phyloP scores from a whole-genome alignment of 2,797 vertebrate species.

The Fundulus diaphanus region DNA sequence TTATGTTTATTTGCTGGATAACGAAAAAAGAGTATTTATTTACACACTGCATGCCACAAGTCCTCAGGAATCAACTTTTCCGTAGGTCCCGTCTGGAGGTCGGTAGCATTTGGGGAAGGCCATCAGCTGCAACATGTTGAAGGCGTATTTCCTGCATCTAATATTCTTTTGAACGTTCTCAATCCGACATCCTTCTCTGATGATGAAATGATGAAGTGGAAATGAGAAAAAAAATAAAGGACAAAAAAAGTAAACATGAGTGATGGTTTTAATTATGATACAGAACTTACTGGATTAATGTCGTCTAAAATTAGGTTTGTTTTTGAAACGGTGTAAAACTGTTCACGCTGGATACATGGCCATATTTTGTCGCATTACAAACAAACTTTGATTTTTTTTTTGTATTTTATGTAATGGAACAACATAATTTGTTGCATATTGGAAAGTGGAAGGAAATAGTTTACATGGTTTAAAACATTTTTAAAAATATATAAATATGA shows the following conservation, averaged over 20 bases:
- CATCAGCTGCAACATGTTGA: constrained; percentile 99
- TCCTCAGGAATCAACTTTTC: constrained; percentile 93
- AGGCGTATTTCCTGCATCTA: constrained; percentile 98
- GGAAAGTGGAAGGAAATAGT: too few species aligned
- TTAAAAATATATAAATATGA: not conserved
- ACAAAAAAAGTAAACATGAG: constrained; percentile 46
- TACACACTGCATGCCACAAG: not conserved
- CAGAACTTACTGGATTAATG: not conserved
- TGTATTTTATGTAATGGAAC: not conserved
- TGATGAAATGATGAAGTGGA: constrained; percentile 52
- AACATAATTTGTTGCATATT: not conserved
- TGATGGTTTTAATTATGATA: constrained; percentile 27
- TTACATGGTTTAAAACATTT: not conserved
- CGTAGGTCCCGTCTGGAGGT: constrained; percentile 97
- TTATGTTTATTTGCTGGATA: not conserved
- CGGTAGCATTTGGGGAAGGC: constrained; percentile 98
- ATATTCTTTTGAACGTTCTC: constrained; percentile 99
- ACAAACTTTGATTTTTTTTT: not conserved
- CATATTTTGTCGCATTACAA: too few species aligned
- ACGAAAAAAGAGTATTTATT: not conserved
- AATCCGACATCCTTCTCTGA: constrained; percentile 99
- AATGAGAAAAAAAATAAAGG: constrained; percentile 35
- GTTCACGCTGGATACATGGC: too few species aligned
- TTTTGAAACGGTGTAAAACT: not conserved
- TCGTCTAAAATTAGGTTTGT: not conserved